A percentile compares a stretch with the other conserved stretches of the same genome.
These are phyloP conservation scores for Nansenia antarctica DNA, from an alignment of 2,113 vertebrate genomes.

Conservation along the genomic window DNA sequence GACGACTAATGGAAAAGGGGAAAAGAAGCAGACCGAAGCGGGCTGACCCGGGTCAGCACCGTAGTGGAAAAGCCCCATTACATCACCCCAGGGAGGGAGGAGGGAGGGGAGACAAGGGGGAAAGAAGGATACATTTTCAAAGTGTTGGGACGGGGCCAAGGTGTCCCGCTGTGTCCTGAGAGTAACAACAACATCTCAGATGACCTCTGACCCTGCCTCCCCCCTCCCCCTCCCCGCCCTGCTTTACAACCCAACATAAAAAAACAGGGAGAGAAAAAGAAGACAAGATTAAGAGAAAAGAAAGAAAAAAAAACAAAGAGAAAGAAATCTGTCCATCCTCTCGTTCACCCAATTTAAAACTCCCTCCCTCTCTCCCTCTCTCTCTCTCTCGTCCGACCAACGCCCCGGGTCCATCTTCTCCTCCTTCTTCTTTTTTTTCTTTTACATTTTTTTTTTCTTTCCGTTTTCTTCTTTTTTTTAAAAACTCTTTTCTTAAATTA, in stretches of 20 bases:
- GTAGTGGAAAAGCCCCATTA: too few relatives aligned
- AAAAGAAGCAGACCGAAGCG: too few relatives aligned
- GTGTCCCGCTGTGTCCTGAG: conserved; percentile 46
- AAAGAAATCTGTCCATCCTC: conserved; percentile 32
- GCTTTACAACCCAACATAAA: conserved; percentile 15
- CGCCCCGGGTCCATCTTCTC: neutral
- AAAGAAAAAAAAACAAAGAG: conserved; percentile 11
- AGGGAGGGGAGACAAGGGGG: neutral
- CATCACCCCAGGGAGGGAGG: neutral
- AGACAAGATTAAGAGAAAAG: conserved; percentile 18
- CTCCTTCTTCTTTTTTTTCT: conserved; percentile 24
- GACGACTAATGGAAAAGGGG: too few relatives aligned
- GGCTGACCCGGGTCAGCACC: too few relatives aligned
- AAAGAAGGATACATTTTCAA: conserved; percentile 36
- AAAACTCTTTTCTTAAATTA: conserved; percentile 39
- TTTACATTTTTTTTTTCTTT: neutral
- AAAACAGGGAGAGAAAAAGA: neutral
- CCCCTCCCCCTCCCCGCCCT: neutral
- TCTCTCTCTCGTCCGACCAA: conserved; percentile 5
- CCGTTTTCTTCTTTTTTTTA: conserved; percentile 16
- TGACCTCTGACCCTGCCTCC: conserved; percentile 5
- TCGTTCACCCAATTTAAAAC: conserved; percentile 22
- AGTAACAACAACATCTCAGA: conserved; percentile 22
- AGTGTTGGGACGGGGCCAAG: conserved; percentile 19
- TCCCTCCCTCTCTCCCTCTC: neutral